phyloP scores from a whole-genome alignment of 2,888 invertebrate species.

The Cyaniris semiargus region DNA sequence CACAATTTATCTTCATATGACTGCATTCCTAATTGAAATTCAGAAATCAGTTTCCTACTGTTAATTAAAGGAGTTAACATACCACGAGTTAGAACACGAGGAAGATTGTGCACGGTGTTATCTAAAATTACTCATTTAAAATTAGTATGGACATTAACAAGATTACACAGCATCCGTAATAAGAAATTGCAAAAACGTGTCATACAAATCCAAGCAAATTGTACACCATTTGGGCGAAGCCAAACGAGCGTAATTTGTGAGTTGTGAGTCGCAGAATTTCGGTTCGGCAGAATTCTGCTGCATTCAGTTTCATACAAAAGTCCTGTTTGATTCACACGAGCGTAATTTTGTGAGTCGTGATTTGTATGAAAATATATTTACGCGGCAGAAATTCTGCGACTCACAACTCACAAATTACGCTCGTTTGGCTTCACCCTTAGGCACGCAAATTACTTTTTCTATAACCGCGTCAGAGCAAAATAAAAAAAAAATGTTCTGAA shows the following conservation, averaged over 20 bases:
- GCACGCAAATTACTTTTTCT: background rate
- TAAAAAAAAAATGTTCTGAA: background rate
- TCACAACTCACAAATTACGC: too few relatives aligned
- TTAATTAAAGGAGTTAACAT: background rate
- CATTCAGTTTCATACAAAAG: too few relatives aligned
- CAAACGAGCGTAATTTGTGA: too few relatives aligned
- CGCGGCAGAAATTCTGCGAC: too few relatives aligned
- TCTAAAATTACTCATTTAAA: background rate
- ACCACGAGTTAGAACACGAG: background rate
- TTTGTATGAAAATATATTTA: too few relatives aligned
- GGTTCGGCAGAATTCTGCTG: too few relatives aligned
- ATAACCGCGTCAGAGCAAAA: background rate
- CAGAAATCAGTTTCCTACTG: background rate
- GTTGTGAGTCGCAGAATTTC: too few relatives aligned
- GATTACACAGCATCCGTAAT: background rate
- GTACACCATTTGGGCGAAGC: too few relatives aligned
- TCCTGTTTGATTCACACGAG: too few relatives aligned
- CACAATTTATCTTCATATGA: too few relatives aligned
- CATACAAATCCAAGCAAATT: background rate
- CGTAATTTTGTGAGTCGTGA: too few relatives aligned
- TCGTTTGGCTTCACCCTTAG: too few relatives aligned
- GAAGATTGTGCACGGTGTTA: background rate
- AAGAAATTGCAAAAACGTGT: slow-evolving; percentile 15
- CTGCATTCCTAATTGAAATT: background rate
- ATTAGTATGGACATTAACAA: background rate